phyloP scores from a whole-genome alignment of 2,888 invertebrate genomes.

The Ophonus ardosiacus region DNA sequence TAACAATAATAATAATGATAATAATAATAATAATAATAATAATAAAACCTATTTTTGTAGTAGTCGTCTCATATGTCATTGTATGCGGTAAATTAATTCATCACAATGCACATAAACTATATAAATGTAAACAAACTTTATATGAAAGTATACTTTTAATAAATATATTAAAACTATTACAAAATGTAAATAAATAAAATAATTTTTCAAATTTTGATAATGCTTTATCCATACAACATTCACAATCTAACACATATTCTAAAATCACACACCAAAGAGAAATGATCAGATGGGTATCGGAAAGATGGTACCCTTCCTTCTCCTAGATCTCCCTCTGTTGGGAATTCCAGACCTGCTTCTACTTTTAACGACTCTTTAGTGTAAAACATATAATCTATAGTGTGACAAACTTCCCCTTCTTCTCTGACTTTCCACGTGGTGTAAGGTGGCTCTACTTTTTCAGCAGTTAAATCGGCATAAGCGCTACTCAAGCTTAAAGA shows the following conservation, averaged over 20 bases:
- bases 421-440: constrained; percentile 88
- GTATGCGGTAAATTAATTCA: too few relatives aligned
- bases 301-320: constrained; percentile 82
- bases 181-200: background rate
- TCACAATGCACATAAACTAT: too few relatives aligned
- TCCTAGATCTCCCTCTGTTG: constrained; percentile 83
- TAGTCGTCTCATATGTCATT: too few relatives aligned
- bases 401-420: constrained; percentile 84
- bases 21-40: too few relatives aligned
- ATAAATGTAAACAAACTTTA: too few relatives aligned
- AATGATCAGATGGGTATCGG: constrained; percentile 87
- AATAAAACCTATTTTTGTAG: too few relatives aligned
- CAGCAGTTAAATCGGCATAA: constrained; percentile 74
- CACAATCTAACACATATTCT: constrained; percentile 65
- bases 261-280: constrained; percentile 84
- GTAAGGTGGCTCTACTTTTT: constrained; percentile 80
- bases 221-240: constrained; percentile 12
- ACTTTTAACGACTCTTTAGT: constrained; percentile 79
- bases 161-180: background rate
- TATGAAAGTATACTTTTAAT: too few relatives aligned
- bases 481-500: constrained; percentile 76
- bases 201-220: background rate
- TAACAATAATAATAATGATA: too few relatives aligned
- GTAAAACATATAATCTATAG: constrained; percentile 87
- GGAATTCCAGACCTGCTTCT: constrained; percentile 79